Conservation (phyloP, 2,888 invertebrate genomes). For the Tetramorium bicarinatum region DNA sequence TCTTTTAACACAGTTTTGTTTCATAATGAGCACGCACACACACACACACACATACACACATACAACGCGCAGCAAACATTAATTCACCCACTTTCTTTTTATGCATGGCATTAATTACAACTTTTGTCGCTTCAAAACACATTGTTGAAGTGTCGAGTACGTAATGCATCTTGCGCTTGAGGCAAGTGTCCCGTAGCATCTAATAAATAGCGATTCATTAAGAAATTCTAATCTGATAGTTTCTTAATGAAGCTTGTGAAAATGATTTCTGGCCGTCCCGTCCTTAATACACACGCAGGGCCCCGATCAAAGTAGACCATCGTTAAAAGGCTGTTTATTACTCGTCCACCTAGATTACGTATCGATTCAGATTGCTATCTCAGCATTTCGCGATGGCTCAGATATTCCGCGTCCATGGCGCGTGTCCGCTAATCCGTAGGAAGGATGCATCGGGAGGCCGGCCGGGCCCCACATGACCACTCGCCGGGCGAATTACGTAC, state of each 20-base stretch:
- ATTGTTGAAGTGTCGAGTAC: neutral
- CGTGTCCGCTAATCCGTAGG: conserved; percentile 52
- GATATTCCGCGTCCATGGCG: conserved; percentile 29
- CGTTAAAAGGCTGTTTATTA: conserved; percentile 47
- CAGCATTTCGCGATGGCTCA: neutral
- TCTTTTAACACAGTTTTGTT: neutral
- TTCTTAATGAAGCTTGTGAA: neutral
- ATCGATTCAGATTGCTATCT: conserved; percentile 47
- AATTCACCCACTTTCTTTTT: neutral
- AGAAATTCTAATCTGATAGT: neutral
- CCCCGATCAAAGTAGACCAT: conserved; percentile 42
- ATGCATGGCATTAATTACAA: neutral
- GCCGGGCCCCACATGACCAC: conserved; percentile 60
- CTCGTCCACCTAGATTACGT: conserved; percentile 46
- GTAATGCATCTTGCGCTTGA: neutral
- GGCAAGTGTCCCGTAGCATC: neutral
- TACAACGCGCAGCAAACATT: neutral
- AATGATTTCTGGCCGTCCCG: conserved; percentile 12
- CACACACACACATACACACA: neutral
- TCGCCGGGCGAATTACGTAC: conserved; percentile 68
- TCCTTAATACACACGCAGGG: conserved; percentile 6
- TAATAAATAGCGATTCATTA: conserved; percentile 20
- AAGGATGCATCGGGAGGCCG: conserved; percentile 40
- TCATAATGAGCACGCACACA: neutral
- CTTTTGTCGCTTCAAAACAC: neutral